Percentiles rank a stretch among this genome's conserved stretches.
These are phyloP conservation scores for Tachina fera DNA, from an alignment of 2,888 invertebrate genomes.

Conservation along the genomic window DNA sequence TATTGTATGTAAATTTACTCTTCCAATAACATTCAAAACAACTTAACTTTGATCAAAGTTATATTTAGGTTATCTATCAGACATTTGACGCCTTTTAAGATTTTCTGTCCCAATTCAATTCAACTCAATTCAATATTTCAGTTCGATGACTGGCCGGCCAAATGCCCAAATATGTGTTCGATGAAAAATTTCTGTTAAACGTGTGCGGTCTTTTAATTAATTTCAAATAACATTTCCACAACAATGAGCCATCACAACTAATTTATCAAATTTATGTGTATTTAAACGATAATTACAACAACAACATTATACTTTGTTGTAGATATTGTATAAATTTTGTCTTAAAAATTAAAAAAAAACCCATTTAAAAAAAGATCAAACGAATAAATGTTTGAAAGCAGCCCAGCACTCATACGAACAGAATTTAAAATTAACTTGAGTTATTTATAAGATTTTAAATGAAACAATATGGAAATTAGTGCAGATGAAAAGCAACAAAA, in stretches of 20 bases:
- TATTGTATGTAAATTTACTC: neutral
- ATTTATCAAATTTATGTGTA: constrained; percentile 64
- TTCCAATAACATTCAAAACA: neutral
- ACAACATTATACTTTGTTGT: constrained; percentile 14
- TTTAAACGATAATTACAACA: constrained; percentile 64
- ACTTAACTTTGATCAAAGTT: neutral
- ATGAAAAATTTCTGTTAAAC: constrained; percentile 37
- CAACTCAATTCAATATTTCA: constrained; percentile 5
- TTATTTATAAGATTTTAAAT: constrained; percentile 65
- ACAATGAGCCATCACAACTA: constrained; percentile 68
- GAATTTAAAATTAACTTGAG: constrained; percentile 56
- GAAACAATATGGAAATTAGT: constrained; percentile 65
- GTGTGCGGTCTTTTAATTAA: constrained; percentile 66
- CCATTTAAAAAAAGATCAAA: constrained; percentile 51
- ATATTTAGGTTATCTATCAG: constrained; percentile 33
- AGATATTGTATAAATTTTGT: constrained; percentile 12
- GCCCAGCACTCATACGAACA: constrained; percentile 6
- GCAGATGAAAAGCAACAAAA: constrained; percentile 18
- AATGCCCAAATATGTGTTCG: constrained; percentile 5
- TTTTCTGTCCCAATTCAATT: neutral
- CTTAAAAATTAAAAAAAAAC: neutral
- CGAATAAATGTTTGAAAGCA: constrained; percentile 34
- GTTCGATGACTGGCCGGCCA: neutral
- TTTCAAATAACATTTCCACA: constrained; percentile 66
- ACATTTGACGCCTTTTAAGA: constrained; percentile 48